Percentiles rank a stretch among this genome's conserved stretches.
These are phyloP conservation scores for Cylloceria caligata DNA, from an alignment of 2,888 invertebrate species.

Conservation along the genomic window DNA sequence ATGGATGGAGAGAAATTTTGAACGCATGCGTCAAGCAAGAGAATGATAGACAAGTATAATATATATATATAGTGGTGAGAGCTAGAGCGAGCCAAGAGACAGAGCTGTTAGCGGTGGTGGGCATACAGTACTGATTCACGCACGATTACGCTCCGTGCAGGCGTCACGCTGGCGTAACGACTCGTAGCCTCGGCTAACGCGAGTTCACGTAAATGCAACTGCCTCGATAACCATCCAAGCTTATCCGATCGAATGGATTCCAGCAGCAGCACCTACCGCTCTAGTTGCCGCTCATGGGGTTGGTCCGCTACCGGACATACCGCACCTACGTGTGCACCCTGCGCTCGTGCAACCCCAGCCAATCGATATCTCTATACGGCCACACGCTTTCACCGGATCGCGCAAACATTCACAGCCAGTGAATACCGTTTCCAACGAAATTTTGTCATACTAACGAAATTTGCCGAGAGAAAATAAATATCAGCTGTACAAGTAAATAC, in stretches of 20 bases:
- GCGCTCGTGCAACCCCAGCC: slow-evolving; percentile 18
- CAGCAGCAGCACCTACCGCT: slow-evolving; percentile 20
- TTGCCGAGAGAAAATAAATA: background rate
- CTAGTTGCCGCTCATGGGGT: slow-evolving; percentile 4
- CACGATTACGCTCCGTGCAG: slow-evolving; percentile 71
- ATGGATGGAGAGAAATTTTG: background rate
- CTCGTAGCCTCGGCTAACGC: slow-evolving; percentile 63
- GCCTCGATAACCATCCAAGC: slow-evolving; percentile 75
- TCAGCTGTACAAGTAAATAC: background rate
- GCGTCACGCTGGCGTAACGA: slow-evolving; percentile 63
- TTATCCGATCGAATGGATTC: slow-evolving; percentile 70
- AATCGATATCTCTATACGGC: slow-evolving; percentile 55
- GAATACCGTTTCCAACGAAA: slow-evolving; percentile 8
- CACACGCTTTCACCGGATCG: slow-evolving; percentile 6
- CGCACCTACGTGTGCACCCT: slow-evolving; percentile 35
- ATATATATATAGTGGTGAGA: slow-evolving; percentile 5
- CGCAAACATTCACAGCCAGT: slow-evolving; percentile 12
- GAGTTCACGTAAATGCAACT: slow-evolving; percentile 71
- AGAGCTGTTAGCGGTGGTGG: slow-evolving; percentile 58
- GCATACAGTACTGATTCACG: slow-evolving; percentile 62
- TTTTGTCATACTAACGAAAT: background rate
- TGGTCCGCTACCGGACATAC: slow-evolving; percentile 40
- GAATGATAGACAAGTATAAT: slow-evolving; percentile 16
- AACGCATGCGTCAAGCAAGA: background rate
- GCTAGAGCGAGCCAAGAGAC: slow-evolving; percentile 20